Conservation (phyloP, 2,113 vertebrate species). For the Gymnorhina tibicen region DNA sequence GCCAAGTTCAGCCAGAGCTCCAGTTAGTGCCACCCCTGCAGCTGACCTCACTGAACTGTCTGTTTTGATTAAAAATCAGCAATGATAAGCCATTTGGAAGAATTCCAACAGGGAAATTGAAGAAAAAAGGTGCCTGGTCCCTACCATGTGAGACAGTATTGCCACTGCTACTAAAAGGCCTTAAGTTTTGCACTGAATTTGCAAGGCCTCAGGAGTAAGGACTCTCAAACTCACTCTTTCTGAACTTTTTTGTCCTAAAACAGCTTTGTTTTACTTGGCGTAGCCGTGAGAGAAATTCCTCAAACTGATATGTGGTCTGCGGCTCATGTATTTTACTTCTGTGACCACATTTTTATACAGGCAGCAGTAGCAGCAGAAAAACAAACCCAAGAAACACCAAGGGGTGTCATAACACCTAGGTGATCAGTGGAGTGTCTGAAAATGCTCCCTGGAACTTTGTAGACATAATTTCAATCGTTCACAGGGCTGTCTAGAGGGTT, state of each 20-base stretch:
- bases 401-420: rapidly evolving
- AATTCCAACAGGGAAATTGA: background rate
- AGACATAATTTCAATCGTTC: rapidly evolving
- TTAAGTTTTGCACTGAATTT: background rate
- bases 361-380: background rate
- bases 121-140: background rate
- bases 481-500: background rate
- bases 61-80: background rate
- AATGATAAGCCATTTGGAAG: background rate
- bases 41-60: background rate
- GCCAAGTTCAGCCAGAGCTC: background rate
- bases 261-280: background rate
- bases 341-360: background rate
- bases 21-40: background rate
- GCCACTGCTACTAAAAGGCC: background rate
- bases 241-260: background rate
- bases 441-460: background rate
- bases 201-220: background rate
- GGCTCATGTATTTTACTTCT: background rate
- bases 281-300: background rate
- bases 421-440: background rate
- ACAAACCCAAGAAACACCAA: background rate
- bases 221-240: background rate
- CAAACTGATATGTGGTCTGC: background rate
- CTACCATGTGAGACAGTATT: background rate